Evolutionary conservation across 2,888 invertebrate genomes (phyloP), one percentile per base, ranked within the genome.

Genomic region (Octodonta nipae): DNA sequence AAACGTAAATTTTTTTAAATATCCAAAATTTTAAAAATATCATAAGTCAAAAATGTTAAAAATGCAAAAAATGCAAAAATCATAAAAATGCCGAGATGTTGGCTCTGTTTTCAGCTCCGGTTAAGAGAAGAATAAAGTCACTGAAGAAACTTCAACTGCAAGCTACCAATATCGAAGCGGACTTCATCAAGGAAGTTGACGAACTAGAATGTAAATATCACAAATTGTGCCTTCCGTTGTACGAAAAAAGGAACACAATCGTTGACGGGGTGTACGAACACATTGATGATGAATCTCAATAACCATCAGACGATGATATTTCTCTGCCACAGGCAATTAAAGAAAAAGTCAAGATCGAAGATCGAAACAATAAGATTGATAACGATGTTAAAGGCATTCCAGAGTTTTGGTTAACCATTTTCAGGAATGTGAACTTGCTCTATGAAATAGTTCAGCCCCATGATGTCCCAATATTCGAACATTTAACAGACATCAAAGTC

Each of bases 131-230:
- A 57, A 69, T 91, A 44, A 79, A 85, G 53, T 82, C 86, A 1
- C 65, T 93, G 34, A 87, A 92, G 56, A 79, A 85, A 43, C 61
- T 92, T 2, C 92, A 93, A 61, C 67, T 85, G 49, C 77, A 84
- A 49, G 76, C 81, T 28, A 82, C 84, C 4, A 75, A 86, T 52
- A 71, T 92, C 34, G 93, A 95, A 62, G 81, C 87, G 1, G 78
- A 88, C 55, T 92, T 96, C 65, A 95, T 92, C 63, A 77, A 81
- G 51, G 89, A 92, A 54, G 85, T 98, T 24, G 93, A 95, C 56
- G 76, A 77, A 13, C 69, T 98, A 31, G 96, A 98, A 65, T 82
- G 83, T 66, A 83, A 85, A 62, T 93, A 88, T 60, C 81, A 85
- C 53, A 72, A 75, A 45, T 63, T 79, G 45, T 89, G 85, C 61